phyloP scores from a whole-genome alignment of 2,888 invertebrate species.

The Geophilus truncorum region DNA sequence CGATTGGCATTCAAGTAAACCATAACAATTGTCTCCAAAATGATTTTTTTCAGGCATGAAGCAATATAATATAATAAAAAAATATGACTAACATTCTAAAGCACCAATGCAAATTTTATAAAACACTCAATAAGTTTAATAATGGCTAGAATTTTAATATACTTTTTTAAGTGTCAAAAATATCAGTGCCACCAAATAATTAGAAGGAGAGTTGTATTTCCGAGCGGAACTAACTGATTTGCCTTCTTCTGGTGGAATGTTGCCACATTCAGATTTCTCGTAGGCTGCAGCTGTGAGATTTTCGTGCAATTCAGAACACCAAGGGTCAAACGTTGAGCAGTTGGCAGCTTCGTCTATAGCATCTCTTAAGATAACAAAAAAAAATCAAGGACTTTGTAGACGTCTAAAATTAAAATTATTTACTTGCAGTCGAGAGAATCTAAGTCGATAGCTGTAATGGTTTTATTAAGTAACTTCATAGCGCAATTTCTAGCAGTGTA shows the following conservation, averaged over 20 bases:
- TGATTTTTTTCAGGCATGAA: too few relatives aligned
- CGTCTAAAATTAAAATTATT: background rate
- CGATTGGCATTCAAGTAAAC: background rate
- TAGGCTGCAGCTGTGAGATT: background rate
- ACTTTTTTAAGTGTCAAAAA: background rate
- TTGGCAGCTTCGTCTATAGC: background rate
- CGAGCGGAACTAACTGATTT: background rate
- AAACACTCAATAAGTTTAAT: too few relatives aligned
- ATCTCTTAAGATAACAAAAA: background rate
- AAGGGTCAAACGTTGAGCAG: background rate
- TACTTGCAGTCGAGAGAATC: background rate
- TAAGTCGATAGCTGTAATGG: background rate
- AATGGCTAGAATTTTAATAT: too few relatives aligned
- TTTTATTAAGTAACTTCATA: background rate
- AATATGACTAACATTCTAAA: too few relatives aligned
- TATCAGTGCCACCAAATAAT: background rate
- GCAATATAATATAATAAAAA: too few relatives aligned
- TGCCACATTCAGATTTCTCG: background rate
- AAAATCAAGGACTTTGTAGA: background rate
- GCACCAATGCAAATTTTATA: too few relatives aligned
- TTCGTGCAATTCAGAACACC: background rate
- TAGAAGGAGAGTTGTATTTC: background rate
- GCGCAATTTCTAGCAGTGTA: background rate
- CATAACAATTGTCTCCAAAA: too few relatives aligned
- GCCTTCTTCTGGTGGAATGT: background rate